Conservation (phyloP, 1,140 invertebrate genomes). For the Copidosoma floridanum region DNA sequence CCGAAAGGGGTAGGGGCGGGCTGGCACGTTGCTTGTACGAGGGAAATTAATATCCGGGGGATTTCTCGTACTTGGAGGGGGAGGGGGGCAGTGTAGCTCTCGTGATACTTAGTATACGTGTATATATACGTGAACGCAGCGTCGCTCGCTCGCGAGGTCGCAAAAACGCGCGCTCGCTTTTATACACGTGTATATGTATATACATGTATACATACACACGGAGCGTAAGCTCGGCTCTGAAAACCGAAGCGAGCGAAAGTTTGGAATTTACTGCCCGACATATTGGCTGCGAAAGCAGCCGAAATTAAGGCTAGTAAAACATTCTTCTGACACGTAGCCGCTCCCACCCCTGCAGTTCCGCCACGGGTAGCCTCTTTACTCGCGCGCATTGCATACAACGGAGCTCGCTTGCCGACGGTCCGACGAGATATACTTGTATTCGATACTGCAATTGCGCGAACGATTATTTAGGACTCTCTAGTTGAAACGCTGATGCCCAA, state of each 20-base stretch:
- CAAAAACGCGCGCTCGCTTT: slow-evolving; percentile 17
- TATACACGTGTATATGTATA: no score
- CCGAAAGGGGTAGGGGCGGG: slow-evolving; percentile 18
- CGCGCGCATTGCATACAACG: background rate
- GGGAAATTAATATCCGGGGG: slow-evolving; percentile 36
- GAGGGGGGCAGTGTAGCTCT: no score
- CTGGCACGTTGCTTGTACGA: slow-evolving; percentile 41
- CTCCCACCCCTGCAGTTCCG: background rate
- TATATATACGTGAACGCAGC: no score
- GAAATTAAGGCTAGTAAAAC: slow-evolving; percentile 55
- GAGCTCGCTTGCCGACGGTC: background rate
- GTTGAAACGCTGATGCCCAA: slow-evolving; percentile 23
- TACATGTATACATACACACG: no score
- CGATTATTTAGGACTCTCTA: slow-evolving; percentile 28
- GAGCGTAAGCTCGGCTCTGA: background rate
- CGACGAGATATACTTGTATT: slow-evolving; percentile 24
- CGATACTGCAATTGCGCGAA: slow-evolving; percentile 15
- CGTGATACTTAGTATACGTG: no score
- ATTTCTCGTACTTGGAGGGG: slow-evolving; percentile 23
- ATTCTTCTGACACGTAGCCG: slow-evolving; percentile 43
- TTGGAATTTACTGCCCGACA: slow-evolving; percentile 50
- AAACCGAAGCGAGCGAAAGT: slow-evolving; percentile 38
- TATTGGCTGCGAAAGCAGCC: slow-evolving; percentile 51
- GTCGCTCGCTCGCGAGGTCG: slow-evolving; percentile 38
- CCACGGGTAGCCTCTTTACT: background rate